A percentile compares a stretch with the other conserved stretches of the same genome.
phyloP scores from a whole-genome alignment of 2,113 vertebrate genomes.

The Potamarius usumacintae region DNA sequence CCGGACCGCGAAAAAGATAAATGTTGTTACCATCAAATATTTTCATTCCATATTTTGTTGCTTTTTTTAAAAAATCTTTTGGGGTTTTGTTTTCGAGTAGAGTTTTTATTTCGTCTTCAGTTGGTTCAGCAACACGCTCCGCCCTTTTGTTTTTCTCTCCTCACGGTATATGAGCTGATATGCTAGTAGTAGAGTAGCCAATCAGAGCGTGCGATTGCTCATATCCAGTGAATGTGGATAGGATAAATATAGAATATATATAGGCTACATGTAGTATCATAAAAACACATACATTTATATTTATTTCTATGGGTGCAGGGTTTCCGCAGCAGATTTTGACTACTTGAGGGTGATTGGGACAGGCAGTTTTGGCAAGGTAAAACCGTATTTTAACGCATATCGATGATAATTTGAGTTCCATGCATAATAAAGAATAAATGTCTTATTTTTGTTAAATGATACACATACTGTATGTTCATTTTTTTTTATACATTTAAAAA shows the following conservation, averaged over 20 bases:
- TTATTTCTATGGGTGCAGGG: conserved; percentile 58
- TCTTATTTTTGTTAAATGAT: background rate
- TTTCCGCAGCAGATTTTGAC: conserved; percentile 75
- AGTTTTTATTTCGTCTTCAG: too few relatives aligned
- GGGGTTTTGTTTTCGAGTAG: too few relatives aligned
- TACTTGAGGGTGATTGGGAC: conserved; percentile 78
- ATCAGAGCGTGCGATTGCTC: too few relatives aligned
- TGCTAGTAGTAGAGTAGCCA: too few relatives aligned
- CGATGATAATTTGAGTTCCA: background rate
- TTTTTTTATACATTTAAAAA: background rate
- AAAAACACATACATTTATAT: conserved; percentile 1
- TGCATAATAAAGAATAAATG: background rate
- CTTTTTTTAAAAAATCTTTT: too few relatives aligned
- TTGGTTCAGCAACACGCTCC: too few relatives aligned
- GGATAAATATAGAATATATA: background rate
- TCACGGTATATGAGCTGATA: too few relatives aligned
- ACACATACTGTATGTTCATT: background rate
- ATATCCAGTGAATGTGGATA: too few relatives aligned
- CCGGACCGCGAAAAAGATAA: too few relatives aligned
- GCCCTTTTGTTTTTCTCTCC: too few relatives aligned
- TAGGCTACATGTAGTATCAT: background rate
- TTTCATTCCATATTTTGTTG: too few relatives aligned
- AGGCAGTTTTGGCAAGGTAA: conserved; percentile 79
- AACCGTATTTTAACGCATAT: background rate
- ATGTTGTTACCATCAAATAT: too few relatives aligned